phyloP scores from a whole-genome alignment of 2,113 vertebrate species.

The Zosterops borbonicus region DNA sequence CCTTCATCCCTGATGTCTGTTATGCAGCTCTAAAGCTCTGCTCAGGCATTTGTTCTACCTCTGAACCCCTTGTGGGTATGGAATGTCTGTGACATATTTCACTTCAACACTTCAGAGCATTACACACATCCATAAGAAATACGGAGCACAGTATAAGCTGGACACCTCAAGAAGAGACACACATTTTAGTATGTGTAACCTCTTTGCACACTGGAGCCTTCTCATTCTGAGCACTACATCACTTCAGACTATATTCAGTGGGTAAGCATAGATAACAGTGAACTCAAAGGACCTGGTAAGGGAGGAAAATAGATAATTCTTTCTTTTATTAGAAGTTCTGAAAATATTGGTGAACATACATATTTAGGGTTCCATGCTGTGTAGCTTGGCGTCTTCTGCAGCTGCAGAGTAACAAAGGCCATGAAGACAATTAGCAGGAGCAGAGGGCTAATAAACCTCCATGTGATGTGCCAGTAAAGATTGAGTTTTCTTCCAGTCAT shows the following conservation, averaged over 20 bases:
- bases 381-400: slow-evolving; percentile 69
- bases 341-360: slow-evolving; percentile 66
- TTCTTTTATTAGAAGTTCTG: background rate
- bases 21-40: background rate
- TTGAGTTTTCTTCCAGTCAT: slow-evolving; percentile 84
- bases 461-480: slow-evolving; percentile 84
- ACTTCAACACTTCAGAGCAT: background rate
- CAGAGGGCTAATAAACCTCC: slow-evolving; percentile 83
- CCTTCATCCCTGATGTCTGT: background rate
- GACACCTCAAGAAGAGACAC: background rate
- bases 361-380: slow-evolving; percentile 83
- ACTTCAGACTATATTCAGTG: background rate
- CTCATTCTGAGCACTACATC: background rate
- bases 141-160: fast-evolving
- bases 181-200: fast-evolving
- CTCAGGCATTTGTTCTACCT: background rate
- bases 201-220: background rate
- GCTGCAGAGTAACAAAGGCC: slow-evolving; percentile 77
- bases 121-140: background rate
- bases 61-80: background rate
- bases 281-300: background rate
- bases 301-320: background rate
- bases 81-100: background rate
- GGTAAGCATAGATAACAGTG: background rate
- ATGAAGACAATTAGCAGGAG: slow-evolving; percentile 80